Base-by-base conservation (phyloP, 2,113 vertebrate species). In the Psettodes erumei region DNA sequence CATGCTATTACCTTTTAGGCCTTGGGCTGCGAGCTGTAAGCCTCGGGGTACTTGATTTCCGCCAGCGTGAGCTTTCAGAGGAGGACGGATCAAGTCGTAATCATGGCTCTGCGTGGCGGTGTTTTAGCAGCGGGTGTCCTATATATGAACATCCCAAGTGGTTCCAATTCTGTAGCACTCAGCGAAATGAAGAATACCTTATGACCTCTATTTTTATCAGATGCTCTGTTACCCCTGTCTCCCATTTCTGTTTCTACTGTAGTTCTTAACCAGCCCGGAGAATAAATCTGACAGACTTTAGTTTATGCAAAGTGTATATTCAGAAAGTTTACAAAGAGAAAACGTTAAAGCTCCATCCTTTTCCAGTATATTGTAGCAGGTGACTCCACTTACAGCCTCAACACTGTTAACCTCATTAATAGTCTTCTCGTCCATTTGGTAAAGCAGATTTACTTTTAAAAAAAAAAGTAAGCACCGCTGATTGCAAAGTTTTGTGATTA, bases 1-100 rank as follows among this genome's bases (percentile, higher is more conserved):
- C 82, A 93, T 92, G 88, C 80, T 73, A 86, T 88, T 92, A 92
- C 90, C 90, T 93, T 91, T 94, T 91, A 93, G 91, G 90, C 88
- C 85, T 84, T 79, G 88, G 88, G 89, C 86, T 84, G 85, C 76
- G 45, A 61, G 86, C 81, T 90, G 89, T 93, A 92, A 85, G 91
- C 90, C 91, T 91, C 66, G n/a, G 92, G 92, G 91, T 87, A 66
- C 87, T 91, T 87, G 88, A 80, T 91, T 91, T 90, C 80, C 81
- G 32, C 83, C 83, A 86, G 86, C 84, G 8, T 84, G 83, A 87
- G 91, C 86, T 88, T 92, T 91, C 81, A 88, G 69, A 10, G 71
- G 76, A 88, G 85, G 75, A 69, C 71, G 85, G 90, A 92, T 93
- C 90, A 90, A 90, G 82, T 86, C 75, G 79, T 92, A 89, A 94